A percentile compares a stretch with the other conserved stretches of the same genome.
These are phyloP conservation scores for Baccha elongata DNA, from an alignment of 2,888 invertebrate genomes.

Conservation along the genomic window DNA sequence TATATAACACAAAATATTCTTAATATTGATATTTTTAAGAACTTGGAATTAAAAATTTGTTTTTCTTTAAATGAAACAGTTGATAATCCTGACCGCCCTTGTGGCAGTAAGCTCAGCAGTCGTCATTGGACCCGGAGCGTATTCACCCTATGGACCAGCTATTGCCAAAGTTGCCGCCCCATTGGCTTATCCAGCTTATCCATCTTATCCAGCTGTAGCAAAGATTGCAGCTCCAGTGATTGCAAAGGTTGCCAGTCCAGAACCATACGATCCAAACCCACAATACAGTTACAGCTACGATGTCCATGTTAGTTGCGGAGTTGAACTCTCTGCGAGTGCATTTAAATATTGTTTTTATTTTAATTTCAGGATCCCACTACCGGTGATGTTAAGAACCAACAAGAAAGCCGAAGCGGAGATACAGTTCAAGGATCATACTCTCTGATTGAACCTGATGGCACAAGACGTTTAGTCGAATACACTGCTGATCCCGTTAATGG, in stretches of 20 bases:
- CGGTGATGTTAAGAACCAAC: constrained; percentile 84
- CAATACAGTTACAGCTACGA: constrained; percentile 84
- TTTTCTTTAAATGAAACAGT: constrained; percentile 63
- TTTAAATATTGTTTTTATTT: background rate
- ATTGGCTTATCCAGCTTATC: constrained; percentile 74
- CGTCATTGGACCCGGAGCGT: constrained; percentile 78
- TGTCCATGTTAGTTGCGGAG: constrained; percentile 82
- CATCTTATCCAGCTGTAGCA: constrained; percentile 76
- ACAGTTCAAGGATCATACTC: constrained; percentile 84
- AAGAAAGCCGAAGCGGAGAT: constrained; percentile 84
- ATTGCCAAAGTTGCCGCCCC: constrained; percentile 64
- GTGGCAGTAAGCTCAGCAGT: constrained; percentile 78
- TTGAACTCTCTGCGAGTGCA: background rate
- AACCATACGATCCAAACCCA: constrained; percentile 83
- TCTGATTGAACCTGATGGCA: constrained; percentile 84
- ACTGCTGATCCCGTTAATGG: constrained; percentile 85
- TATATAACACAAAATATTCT: background rate
- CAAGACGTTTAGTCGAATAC: constrained; percentile 84
- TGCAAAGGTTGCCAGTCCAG: constrained; percentile 79
- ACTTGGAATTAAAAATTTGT: constrained; percentile 16
- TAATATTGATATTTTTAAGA: background rate
- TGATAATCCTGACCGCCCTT: constrained; percentile 79
- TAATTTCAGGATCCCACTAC: constrained; percentile 82
- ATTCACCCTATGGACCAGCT: constrained; percentile 69
- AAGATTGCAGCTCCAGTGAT: constrained; percentile 76